Evolutionary conservation across 2,113 vertebrate genomes (phyloP), one percentile per base, ranked within the genome.

Genomic region (Pterocles burchelli): DNA sequence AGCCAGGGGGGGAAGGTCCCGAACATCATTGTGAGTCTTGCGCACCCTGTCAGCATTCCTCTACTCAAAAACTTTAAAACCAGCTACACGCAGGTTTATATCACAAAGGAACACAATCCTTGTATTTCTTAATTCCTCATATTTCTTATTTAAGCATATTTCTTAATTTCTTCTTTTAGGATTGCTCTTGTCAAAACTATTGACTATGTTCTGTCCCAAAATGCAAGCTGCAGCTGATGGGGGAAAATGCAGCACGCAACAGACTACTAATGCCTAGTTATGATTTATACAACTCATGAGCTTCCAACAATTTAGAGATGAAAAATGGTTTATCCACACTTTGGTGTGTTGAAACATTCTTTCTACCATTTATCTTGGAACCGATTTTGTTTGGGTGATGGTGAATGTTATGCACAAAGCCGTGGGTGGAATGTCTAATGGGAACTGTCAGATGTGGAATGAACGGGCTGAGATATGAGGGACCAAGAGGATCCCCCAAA

Each of bases 241-340:
- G 55, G 34, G 45, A 81, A 90, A 91, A 92, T 41, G 48, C 70
- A 94, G 85, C 83, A 89, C 43, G 61, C 88, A 90, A 49, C 52
- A 52, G 85, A 91, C 90, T 81, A 63, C 66, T 31, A 79, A 67
- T 93, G 88, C 85, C 78, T 77, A 61, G 45, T 84, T 95, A 84
- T 49, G 76, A 95, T 94, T 90, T 93, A 96, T 94, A 85, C 57
- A 93, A 74, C 66, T 71, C 65, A 22, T 19, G 83, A 92, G 52
- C 70, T 92, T 81, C 79, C 86, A 96, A 78, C 57, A 88, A 92
- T 95, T 96, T 94, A 87, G 79, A 92, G 86, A 86, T 87, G 85
- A 96, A 83, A 96, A 94, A 94, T 70, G 86, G 70, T 92, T 96
- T 95, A 92, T 89, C 90, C 85, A 96, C 95, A 91, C 88, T 88